Evolutionary conservation across 2,797 vertebrate species (phyloP).

Genomic region (Gymnothorax reevesii): DNA sequence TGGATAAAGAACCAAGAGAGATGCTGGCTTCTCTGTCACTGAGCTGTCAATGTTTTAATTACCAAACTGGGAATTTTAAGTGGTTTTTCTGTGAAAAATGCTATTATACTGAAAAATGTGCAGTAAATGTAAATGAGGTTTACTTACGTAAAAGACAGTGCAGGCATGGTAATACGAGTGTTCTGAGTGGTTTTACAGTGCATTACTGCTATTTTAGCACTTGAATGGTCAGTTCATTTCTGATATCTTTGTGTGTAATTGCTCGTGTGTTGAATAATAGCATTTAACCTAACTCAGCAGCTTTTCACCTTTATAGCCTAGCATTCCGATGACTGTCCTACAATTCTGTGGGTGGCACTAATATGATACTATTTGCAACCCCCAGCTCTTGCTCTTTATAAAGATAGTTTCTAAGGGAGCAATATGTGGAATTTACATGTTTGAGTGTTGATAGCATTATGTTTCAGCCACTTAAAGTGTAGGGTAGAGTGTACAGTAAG

Average conservation of each 20-base stretch:
- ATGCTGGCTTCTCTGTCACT: neutral
- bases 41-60: neutral
- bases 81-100: neutral
- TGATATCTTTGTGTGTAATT: neutral
- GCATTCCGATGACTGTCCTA: neutral
- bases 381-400: neutral
- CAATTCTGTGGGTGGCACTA: neutral
- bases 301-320: neutral
- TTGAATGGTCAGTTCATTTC: neutral
- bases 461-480: neutral
- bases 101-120: neutral
- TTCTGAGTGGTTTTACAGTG: neutral
- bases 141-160: slow-evolving; percentile 1
- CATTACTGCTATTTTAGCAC: slow-evolving; percentile 1
- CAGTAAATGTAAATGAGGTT: neutral
- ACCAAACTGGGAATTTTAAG: neutral
- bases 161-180: neutral
- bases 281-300: neutral
- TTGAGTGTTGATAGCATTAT: neutral
- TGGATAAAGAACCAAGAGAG: neutral
- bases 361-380: neutral
- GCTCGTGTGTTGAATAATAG: neutral
- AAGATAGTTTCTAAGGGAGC: neutral
- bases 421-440: neutral
- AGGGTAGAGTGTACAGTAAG: neutral